These are phyloP conservation scores for Pantherophis alleghaniensis DNA, from an alignment of 2,797 vertebrate species.

Conservation along the genomic window DNA sequence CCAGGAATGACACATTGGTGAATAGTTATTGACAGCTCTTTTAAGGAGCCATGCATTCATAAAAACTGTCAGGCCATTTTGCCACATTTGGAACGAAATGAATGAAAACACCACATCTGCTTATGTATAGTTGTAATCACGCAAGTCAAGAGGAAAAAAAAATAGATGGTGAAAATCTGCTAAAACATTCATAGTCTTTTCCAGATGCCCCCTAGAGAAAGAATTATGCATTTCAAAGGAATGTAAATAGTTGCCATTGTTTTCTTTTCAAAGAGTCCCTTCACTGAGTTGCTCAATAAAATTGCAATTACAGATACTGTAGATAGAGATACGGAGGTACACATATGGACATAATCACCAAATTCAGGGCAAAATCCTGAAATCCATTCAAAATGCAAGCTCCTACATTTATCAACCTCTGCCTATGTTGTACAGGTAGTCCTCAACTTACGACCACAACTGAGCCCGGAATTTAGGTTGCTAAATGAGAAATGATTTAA, in stretches of 20 bases:
- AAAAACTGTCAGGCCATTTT: constrained; percentile 64
- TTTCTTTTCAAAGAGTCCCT: background rate
- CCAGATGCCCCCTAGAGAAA: constrained; percentile 21
- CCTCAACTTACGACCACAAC: background rate
- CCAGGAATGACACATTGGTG: constrained; percentile 74
- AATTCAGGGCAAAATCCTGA: background rate
- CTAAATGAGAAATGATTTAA: background rate
- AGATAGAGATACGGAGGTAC: background rate
- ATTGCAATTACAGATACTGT: background rate
- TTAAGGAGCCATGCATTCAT: constrained; percentile 73
- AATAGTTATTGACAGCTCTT: constrained; percentile 80
- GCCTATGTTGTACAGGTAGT: background rate
- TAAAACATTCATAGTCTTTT: constrained; percentile 8
- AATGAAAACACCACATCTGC: constrained; percentile 7
- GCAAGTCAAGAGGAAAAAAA: background rate
- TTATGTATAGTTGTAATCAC: constrained; percentile 11
- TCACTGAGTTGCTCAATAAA: background rate
- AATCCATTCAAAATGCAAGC: background rate
- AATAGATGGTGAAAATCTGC: background rate
- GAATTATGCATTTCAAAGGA: constrained; percentile 22
- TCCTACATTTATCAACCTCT: background rate
- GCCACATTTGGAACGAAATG: constrained; percentile 27
- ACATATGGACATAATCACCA: background rate
- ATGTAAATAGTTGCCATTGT: background rate
- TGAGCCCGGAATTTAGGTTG: background rate